Evolutionary conservation across 2,797 vertebrate genomes (phyloP).

Genomic region (Myripristis murdjan): DNA sequence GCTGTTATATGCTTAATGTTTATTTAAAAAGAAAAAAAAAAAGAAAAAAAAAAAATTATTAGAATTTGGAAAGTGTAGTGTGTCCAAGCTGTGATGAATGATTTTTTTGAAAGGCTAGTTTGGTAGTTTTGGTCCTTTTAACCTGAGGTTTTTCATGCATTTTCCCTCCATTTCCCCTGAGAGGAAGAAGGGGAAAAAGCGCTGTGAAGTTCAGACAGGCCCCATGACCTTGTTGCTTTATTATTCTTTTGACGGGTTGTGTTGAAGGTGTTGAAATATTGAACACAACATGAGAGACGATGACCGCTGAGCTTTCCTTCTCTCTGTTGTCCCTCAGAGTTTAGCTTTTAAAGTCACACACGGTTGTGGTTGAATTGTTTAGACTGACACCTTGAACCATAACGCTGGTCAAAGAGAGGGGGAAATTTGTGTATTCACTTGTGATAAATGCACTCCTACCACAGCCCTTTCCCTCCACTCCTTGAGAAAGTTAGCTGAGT

Average conservation of each 20-base stretch:
- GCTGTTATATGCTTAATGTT: conserved; percentile 68
- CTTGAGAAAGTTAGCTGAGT: conserved; percentile 60
- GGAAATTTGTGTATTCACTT: conserved; percentile 80
- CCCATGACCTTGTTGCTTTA: conserved; percentile 88
- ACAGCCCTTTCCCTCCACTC: conserved; percentile 67
- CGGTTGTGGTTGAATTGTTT: conserved; percentile 89
- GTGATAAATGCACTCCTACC: conserved; percentile 83
- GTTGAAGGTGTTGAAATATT: conserved; percentile 90
- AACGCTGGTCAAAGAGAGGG: conserved; percentile 84
- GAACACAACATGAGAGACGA: conserved; percentile 89
- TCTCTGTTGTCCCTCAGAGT: conserved; percentile 62
- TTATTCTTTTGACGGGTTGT: conserved; percentile 88
- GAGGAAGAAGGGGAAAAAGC: conserved; percentile 86
- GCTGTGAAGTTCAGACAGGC: conserved; percentile 88
- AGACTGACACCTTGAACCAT: conserved; percentile 89
- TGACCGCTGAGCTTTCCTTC: conserved; percentile 81
- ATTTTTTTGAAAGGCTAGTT: conserved; percentile 84
- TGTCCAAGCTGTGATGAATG: conserved; percentile 73
- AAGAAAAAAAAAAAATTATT: too few relatives aligned
- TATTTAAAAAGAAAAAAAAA: too few relatives aligned
- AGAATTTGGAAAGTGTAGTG: conserved; percentile 58
- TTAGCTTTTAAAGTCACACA: conserved; percentile 74
- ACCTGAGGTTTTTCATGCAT: conserved; percentile 87
- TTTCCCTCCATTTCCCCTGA: conserved; percentile 85
- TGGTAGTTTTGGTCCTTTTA: conserved; percentile 85